These are phyloP conservation scores for Clarias platycephalus DNA, from an alignment of 2,797 vertebrate species.

Conservation along the genomic window DNA sequence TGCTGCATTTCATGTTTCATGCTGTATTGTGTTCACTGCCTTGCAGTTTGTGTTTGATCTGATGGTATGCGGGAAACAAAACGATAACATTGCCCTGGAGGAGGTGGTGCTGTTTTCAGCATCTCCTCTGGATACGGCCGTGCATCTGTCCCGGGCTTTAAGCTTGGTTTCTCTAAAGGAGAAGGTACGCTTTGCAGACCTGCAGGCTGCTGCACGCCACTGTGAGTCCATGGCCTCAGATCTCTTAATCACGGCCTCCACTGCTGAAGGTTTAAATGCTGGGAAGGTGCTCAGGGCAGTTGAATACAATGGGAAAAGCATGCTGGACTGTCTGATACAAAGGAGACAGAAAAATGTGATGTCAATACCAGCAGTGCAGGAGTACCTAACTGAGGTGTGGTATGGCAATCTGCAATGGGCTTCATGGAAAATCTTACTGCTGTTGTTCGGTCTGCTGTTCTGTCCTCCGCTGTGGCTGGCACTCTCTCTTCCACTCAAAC, in stretches of 20 bases:
- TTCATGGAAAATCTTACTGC: slow-evolving; percentile 61
- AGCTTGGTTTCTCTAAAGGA: slow-evolving; percentile 60
- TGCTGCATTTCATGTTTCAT: slow-evolving; percentile 6
- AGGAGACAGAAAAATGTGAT: slow-evolving; percentile 63
- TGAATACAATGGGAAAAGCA: slow-evolving; percentile 60
- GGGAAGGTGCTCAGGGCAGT: slow-evolving; percentile 59
- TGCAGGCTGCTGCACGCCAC: slow-evolving; percentile 61
- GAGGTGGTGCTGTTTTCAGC: slow-evolving; percentile 63
- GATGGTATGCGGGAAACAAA: slow-evolving; percentile 68
- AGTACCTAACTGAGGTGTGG: slow-evolving; percentile 68
- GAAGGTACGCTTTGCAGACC: slow-evolving; percentile 62
- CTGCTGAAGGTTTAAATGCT: slow-evolving; percentile 47
- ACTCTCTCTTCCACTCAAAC: slow-evolving; percentile 65
- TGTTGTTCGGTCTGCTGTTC: slow-evolving; percentile 63
- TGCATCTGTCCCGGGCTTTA: slow-evolving; percentile 66
- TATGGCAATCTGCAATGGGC: slow-evolving; percentile 62
- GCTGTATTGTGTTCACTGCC: neutral
- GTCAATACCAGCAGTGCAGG: slow-evolving; percentile 66
- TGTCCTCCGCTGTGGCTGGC: slow-evolving; percentile 65
- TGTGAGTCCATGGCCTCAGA: slow-evolving; percentile 65
- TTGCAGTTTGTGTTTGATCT: slow-evolving; percentile 66
- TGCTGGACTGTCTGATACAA: slow-evolving; percentile 67
- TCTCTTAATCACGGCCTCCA: slow-evolving; percentile 62
- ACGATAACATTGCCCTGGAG: slow-evolving; percentile 60
- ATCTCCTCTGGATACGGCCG: slow-evolving; percentile 63